Evolutionary conservation across 1,140 invertebrate genomes (phyloP).

Genomic region (Doryteuthis pealeii): DNA sequence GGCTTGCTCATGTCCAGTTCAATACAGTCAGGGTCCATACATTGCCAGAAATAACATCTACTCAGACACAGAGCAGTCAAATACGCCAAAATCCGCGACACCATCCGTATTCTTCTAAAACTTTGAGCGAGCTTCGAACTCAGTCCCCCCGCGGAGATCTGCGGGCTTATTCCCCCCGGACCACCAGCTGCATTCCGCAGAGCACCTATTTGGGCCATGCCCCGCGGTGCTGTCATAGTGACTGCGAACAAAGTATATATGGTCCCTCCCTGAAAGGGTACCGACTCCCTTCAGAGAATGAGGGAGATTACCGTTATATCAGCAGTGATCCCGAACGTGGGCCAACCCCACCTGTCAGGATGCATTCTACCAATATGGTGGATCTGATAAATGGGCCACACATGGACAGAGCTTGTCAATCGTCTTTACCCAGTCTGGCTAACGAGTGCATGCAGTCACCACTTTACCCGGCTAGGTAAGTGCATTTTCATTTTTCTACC

Average conservation of each 20-base stretch:
- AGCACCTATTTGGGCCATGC: conserved; percentile 25
- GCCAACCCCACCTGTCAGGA: conserved; percentile 27
- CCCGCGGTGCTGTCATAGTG: conserved; percentile 26
- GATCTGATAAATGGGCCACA: conserved; percentile 37
- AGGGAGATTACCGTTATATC: conserved; percentile 28
- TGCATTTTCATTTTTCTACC: not conserved
- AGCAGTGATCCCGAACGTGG: conserved; percentile 43
- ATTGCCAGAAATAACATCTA: conserved; percentile 40
- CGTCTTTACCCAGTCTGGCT: conserved; percentile 60
- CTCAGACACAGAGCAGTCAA: conserved; percentile 46
- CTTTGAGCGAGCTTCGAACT: conserved; percentile 36
- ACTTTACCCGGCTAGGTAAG: conserved; percentile 39
- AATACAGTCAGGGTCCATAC: conserved; percentile 36
- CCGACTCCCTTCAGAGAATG: conserved; percentile 8
- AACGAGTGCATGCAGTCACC: conserved; percentile 46
- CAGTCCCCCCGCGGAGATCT: conserved; percentile 27
- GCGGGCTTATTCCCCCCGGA: conserved; percentile 15
- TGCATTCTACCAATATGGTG: conserved; percentile 21
- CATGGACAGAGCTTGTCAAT: conserved; percentile 62
- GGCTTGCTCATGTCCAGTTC: conserved; percentile 51
- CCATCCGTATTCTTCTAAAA: conserved; percentile 41
- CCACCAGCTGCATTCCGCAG: conserved; percentile 19
- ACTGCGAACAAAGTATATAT: conserved; percentile 25
- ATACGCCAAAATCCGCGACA: conserved; percentile 43
- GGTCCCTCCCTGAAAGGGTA: conserved; percentile 10